Evolutionary conservation across 2,888 invertebrate genomes (phyloP), one percentile per base, ranked within the genome.

Genomic region (Magallana nippona): DNA sequence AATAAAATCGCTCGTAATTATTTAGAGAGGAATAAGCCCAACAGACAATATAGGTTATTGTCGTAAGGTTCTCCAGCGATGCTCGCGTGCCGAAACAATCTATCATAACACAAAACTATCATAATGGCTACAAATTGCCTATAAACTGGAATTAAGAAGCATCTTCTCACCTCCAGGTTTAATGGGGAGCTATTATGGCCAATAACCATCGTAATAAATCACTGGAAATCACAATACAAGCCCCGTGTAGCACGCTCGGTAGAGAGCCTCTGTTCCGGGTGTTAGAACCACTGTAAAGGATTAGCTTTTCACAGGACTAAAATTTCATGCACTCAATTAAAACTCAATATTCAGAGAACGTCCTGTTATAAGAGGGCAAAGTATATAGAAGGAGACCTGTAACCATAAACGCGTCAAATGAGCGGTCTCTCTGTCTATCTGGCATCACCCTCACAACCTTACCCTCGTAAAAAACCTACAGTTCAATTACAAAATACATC

Each of bases 121-220:
- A 81, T 83, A 79, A 85, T 81, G 77, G 83, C 17, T 63, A 83
- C 78, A 79, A 57, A 82, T 83, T n/a, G 22, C 81, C 81, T 55
- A 81, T 83, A 57, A 71, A 81, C 82, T 63, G 55, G 55, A 82
- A 82, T 82, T 82, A 82, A 55, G 71, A 17, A 71, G 44, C 27
- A n/a, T 60, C 60, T 71, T 82, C 63, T 32, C 62, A 71, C 82
- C 71, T 22, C 44, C 17, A 55, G 56, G 44, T 62, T 32, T 60
- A 71, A 55, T 55, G 71, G 71, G 60, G 71, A 71, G 71, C 71
- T 22, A 71, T 71, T 71, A 71, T 71, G 27, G 71, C 71, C 27
- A 71, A 71, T 27, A 71, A 71, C 71, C 13, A 71, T 71, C 71
- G 32, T 71, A 27, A 71, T 71, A 71, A 71, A 71, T 71, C 71